A percentile compares a stretch with the other conserved stretches of the same genome.
Conservation (phyloP, 2,113 vertebrate species). For the Macquaria ambigua region DNA sequence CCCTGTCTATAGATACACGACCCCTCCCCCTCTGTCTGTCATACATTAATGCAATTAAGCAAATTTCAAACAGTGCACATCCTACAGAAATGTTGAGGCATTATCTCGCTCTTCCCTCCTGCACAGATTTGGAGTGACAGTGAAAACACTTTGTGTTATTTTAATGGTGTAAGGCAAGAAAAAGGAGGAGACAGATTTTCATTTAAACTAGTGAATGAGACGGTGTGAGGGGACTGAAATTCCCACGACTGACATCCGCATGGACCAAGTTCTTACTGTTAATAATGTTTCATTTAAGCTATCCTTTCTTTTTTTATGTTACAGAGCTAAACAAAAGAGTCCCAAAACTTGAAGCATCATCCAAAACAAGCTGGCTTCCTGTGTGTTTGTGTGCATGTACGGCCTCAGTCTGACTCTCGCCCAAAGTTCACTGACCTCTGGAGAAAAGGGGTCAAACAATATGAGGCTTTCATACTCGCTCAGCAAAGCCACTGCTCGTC, state of each 20-base stretch:
- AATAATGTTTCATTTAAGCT: slow-evolving; percentile 41
- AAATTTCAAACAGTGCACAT: slow-evolving; percentile 42
- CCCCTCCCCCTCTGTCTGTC: not conserved
- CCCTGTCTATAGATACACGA: slow-evolving; percentile 34
- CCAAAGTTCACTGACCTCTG: slow-evolving; percentile 61
- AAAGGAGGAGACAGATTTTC: slow-evolving; percentile 61
- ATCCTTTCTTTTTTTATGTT: slow-evolving; percentile 24
- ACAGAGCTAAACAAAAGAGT: slow-evolving; percentile 54
- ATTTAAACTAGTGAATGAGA: slow-evolving; percentile 70
- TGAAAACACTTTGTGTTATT: slow-evolving; percentile 75
- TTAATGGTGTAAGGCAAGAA: slow-evolving; percentile 61
- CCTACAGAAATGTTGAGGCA: slow-evolving; percentile 43
- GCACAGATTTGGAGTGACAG: slow-evolving; percentile 71
- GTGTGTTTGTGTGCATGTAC: slow-evolving; percentile 61
- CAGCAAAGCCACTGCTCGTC: slow-evolving; percentile 58
- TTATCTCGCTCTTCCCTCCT: slow-evolving; percentile 71
- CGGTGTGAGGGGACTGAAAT: slow-evolving; percentile 63
- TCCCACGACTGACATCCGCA: slow-evolving; percentile 74
- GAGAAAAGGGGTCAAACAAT: slow-evolving; percentile 62
- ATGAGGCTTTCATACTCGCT: slow-evolving; percentile 50
- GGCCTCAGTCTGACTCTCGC: slow-evolving; percentile 57
- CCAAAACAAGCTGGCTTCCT: slow-evolving; percentile 65
- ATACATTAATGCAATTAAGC: slow-evolving; percentile 43
- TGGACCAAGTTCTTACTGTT: slow-evolving; percentile 27
- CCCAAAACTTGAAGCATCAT: slow-evolving; percentile 48